These are phyloP conservation scores for Alligator mississippiensis DNA, from an alignment of 2,113 vertebrate species.

Conservation along the genomic window DNA sequence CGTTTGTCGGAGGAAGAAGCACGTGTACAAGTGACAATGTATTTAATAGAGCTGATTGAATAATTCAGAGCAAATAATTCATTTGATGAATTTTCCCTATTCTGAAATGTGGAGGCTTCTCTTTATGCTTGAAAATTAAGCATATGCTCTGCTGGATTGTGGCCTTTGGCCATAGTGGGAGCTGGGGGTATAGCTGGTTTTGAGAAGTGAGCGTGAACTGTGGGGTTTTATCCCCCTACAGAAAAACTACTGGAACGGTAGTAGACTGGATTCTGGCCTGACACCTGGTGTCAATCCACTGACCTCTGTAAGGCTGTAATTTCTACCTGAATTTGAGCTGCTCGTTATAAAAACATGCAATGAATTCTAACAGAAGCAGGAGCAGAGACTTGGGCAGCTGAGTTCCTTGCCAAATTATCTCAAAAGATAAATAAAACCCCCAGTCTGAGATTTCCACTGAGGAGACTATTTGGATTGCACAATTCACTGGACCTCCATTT, in stretches of 20 bases:
- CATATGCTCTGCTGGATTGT: not conserved
- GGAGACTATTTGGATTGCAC: no score
- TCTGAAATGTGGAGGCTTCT: conserved; percentile 18
- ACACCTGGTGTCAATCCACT: conserved; percentile 60
- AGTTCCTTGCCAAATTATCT: not conserved
- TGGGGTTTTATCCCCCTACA: not conserved
- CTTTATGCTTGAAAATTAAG: not conserved
- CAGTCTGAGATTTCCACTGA: rapidly evolving
- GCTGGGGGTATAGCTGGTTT: not conserved
- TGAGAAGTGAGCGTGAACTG: not conserved
- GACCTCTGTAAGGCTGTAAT: not conserved
- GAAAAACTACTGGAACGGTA: not conserved
- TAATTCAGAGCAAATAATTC: conserved; percentile 2
- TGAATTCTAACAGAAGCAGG: conserved; percentile 29
- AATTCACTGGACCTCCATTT: no score
- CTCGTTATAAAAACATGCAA: conserved; percentile 50
- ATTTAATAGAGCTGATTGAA: not conserved
- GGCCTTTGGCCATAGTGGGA: not conserved
- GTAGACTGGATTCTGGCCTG: not conserved
- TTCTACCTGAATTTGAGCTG: not conserved
- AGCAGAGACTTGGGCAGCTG: conserved; percentile 34
- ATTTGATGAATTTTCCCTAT: not conserved
- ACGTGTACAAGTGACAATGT: not conserved
- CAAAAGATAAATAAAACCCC: not conserved
- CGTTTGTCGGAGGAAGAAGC: not conserved